phyloP scores from a whole-genome alignment of 2,888 invertebrate species.

The Drosophila nigritarsus region DNA sequence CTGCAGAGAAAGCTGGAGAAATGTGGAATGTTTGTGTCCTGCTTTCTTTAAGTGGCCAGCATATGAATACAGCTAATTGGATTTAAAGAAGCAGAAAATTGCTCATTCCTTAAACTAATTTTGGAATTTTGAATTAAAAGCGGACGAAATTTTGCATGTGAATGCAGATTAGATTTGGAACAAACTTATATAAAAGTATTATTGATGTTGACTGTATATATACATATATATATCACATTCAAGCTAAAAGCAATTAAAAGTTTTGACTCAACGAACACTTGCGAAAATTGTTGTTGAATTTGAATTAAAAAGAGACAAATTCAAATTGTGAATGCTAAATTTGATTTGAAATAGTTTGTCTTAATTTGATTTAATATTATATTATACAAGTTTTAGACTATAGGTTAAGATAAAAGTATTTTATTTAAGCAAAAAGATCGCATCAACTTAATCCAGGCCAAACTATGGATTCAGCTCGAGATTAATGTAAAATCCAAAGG shows the following conservation, averaged over 20 bases:
- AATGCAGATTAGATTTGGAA: background rate
- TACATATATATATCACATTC: background rate
- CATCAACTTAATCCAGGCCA: background rate
- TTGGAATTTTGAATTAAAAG: background rate
- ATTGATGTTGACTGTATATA: background rate
- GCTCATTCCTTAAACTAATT: background rate
- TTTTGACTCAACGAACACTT: background rate
- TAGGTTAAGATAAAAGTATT: background rate
- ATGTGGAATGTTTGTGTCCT: background rate
- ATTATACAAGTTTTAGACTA: background rate
- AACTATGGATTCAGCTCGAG: background rate
- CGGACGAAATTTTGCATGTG: background rate
- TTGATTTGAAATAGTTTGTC: background rate
- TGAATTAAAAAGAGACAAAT: background rate
- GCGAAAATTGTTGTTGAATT: background rate
- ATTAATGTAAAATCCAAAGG: background rate
- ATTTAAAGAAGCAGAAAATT: constrained; percentile 5
- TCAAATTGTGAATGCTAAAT: background rate
- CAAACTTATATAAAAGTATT: background rate
- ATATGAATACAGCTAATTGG: constrained; percentile 44
- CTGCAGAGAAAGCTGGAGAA: background rate
- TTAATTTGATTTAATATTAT: background rate
- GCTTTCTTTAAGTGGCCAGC: constrained; percentile 5
- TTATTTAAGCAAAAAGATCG: background rate
- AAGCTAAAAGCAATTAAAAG: background rate